Evolutionary conservation across 2,113 vertebrate species (phyloP), one percentile per base, ranked within the genome.

Genomic region (Pseudorhombus dupliciocellatus): DNA sequence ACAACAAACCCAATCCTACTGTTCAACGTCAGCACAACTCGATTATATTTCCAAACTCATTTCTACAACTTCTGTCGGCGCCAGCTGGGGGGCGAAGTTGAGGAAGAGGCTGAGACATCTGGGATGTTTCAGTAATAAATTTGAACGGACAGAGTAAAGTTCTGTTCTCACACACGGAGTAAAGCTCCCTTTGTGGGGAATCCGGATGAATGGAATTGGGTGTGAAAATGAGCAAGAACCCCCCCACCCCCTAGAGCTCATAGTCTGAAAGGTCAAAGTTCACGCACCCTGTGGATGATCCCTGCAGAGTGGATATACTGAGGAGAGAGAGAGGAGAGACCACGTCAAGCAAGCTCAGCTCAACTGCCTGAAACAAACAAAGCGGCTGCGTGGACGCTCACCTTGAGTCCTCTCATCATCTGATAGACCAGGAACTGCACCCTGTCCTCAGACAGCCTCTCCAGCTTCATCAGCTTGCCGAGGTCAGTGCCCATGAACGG

Each of bases 231-330:
- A 69, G 54, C 51, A 70, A 68, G 14, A 58, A 18, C 77, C 69
- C 57, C 42, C 22, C 77, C 2, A 1, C 7, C 30, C 77, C 87
- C 77, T 44, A 70, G 51, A 54, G 61, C 52, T 76, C 70, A 73
- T 58, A 72, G 82, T 55, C 62, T 78, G 24, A 80, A 25, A 78
- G 79, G 56, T 89, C 65, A 89, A 59, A 89, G 88, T 26, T 75
- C 50, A 94, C 97, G 89, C 89, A 99, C 98, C 94, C 98, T 95
- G 88, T 99, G 98, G 85, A 99, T 95, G 93, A 99, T 92, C 80
- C 98, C 98, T 2, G 97, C 95, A 0, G 96, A 96, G 40, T 99
- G 98, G 91, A 99, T 99, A 55, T 99, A 99, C 98, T 99, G 93
- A 15, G 63, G 77, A 88, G 78, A 91, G 46, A 88, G n/a, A 67